Evolutionary conservation across 2,797 vertebrate species (phyloP).

Genomic region (Spea hammondii): DNA sequence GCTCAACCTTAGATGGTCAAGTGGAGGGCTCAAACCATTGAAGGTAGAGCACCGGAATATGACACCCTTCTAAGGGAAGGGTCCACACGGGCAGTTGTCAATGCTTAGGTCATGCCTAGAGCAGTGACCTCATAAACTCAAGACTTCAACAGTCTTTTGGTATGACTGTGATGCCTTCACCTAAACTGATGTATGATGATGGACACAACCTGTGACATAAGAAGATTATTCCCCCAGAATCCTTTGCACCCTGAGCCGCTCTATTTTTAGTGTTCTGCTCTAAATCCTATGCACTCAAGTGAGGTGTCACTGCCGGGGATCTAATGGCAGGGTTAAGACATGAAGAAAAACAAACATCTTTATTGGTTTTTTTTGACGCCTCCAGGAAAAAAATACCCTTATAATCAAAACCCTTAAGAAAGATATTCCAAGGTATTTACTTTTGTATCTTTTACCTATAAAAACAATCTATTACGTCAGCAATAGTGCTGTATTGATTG

Average conservation of each 20-base stretch:
- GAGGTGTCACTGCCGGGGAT: neutral
- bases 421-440: neutral
- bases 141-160: too few species aligned
- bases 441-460: neutral
- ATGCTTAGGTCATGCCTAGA: too few species aligned
- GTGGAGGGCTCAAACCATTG: too few species aligned
- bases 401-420: neutral
- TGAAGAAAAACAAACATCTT: neutral
- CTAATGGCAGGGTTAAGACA: neutral
- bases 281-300: constrained; percentile 19
- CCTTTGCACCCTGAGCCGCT: constrained; percentile 25
- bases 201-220: constrained; percentile 17
- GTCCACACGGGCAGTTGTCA: too few species aligned
- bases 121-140: too few species aligned
- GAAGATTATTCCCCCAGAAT: constrained; percentile 44
- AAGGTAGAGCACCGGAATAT: too few species aligned
- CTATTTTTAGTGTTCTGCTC: constrained; percentile 32
- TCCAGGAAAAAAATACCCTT: neutral
- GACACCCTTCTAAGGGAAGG: too few species aligned
- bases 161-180: too few species aligned
- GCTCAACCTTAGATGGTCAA: too few species aligned
- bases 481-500: too few species aligned
- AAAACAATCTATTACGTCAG: too few species aligned
- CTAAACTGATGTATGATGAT: neutral
- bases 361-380: neutral